A percentile compares a stretch with the other conserved stretches of the same genome.
phyloP scores from a whole-genome alignment of 2,888 invertebrate genomes.

The Sepiola atlantica region DNA sequence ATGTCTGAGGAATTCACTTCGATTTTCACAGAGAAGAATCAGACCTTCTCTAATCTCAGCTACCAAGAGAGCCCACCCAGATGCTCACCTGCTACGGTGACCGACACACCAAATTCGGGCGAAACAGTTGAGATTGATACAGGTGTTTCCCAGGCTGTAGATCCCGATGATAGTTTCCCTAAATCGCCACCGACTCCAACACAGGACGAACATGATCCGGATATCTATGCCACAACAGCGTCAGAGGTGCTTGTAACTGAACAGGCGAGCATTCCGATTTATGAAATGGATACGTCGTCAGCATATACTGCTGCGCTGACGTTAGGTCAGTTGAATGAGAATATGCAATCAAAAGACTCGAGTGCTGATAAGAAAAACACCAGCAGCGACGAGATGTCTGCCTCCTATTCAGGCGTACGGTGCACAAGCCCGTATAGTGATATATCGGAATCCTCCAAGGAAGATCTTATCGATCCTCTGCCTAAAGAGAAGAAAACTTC shows the following conservation, averaged over 20 bases:
- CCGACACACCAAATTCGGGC: neutral
- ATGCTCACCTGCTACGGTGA: neutral
- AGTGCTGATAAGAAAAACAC: neutral
- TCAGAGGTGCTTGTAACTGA: conserved; percentile 42
- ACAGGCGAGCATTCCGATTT: conserved; percentile 49
- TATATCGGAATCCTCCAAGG: conserved; percentile 58
- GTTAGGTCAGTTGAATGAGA: conserved; percentile 43
- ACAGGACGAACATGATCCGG: conserved; percentile 54
- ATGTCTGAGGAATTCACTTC: conserved; percentile 74
- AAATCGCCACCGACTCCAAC: conserved; percentile 56
- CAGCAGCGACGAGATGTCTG: neutral
- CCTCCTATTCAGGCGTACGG: conserved; percentile 49
- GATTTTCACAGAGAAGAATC: conserved; percentile 66
- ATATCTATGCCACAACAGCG: conserved; percentile 37
- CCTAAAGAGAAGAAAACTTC: conserved; percentile 46
- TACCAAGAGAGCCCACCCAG: conserved; percentile 50
- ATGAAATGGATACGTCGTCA: conserved; percentile 46
- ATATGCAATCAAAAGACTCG: conserved; percentile 38
- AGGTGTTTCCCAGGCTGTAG: conserved; percentile 53
- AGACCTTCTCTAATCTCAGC: conserved; percentile 59
- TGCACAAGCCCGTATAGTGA: conserved; percentile 59
- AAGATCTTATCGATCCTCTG: conserved; percentile 46
- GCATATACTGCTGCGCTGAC: conserved; percentile 43
- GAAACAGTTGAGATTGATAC: conserved; percentile 51
- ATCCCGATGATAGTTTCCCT: conserved; percentile 49